A percentile compares a stretch with the other conserved stretches of the same genome.
These are phyloP conservation scores for Drosophila auraria DNA, from an alignment of 1,140 invertebrate species.

Conservation along the genomic window DNA sequence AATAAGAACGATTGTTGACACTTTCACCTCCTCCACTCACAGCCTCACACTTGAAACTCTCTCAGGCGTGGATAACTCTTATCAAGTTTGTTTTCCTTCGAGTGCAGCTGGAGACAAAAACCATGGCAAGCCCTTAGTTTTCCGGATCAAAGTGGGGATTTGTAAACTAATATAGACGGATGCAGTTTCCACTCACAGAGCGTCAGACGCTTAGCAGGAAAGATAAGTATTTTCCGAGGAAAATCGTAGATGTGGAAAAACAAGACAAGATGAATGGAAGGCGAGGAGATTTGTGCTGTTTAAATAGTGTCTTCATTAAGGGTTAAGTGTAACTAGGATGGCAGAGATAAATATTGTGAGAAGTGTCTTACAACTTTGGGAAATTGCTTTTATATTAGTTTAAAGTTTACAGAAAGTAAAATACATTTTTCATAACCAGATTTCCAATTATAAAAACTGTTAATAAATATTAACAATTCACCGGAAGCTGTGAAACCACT, in stretches of 20 bases:
- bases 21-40: slow-evolving; percentile 23
- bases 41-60: slow-evolving; percentile 16
- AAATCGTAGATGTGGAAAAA: slow-evolving; percentile 1
- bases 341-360: not conserved
- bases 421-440: not conserved
- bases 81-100: slow-evolving; percentile 45
- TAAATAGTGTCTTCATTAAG: not conserved
- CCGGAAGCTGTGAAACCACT: slow-evolving; percentile 7
- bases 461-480: slow-evolving; percentile 10
- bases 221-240: not conserved
- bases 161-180: slow-evolving; percentile 36
- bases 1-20: slow-evolving; percentile 65
- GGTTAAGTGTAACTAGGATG: not conserved
- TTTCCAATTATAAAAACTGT: not conserved
- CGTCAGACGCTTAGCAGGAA: slow-evolving; percentile 24
- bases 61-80: slow-evolving; percentile 40
- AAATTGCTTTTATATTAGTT: not conserved
- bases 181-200: slow-evolving; percentile 19
- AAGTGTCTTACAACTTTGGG: not conserved
- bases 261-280: not conserved
- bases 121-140: not conserved
- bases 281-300: not conserved
- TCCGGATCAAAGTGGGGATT: slow-evolving; percentile 26
- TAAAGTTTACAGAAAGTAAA: not conserved
- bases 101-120: slow-evolving; percentile 31